phyloP scores from a whole-genome alignment of 2,797 vertebrate species.

The Phaenicophaeus curvirostris region DNA sequence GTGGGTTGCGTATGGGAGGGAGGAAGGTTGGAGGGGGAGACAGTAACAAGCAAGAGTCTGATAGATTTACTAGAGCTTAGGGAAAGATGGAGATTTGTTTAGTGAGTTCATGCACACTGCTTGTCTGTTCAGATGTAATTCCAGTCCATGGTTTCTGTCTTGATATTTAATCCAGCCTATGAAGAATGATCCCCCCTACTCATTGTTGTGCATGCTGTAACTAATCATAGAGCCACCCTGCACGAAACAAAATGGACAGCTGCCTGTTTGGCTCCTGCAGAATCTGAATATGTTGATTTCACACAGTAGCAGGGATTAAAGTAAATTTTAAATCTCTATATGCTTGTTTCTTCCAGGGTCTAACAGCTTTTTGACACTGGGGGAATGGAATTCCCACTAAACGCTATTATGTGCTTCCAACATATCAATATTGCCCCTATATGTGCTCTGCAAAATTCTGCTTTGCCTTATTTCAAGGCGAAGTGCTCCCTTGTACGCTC shows the following conservation, averaged over 20 bases:
- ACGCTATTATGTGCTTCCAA: not conserved
- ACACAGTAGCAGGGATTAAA: not conserved
- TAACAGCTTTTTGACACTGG: not conserved
- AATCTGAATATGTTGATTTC: not conserved
- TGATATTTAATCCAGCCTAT: constrained; percentile 43
- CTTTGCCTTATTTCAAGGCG: not conserved
- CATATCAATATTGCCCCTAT: not conserved
- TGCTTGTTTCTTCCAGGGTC: not conserved
- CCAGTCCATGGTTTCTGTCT: constrained; percentile 42
- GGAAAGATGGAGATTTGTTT: constrained; percentile 51
- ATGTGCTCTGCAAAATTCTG: not conserved
- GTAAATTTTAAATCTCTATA: not conserved
- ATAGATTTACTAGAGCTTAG: constrained; percentile 68
- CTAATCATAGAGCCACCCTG: constrained; percentile 22
- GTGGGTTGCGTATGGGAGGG: not conserved
- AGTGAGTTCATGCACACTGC: not conserved
- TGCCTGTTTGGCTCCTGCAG: constrained; percentile 28
- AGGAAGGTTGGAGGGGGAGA: not conserved
- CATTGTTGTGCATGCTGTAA: not conserved
- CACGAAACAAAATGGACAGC: constrained; percentile 39
- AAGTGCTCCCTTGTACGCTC: not conserved
- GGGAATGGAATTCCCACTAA: not conserved
- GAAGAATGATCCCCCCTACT: constrained; percentile 15
- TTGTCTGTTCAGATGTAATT: constrained; percentile 54
- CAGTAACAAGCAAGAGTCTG: constrained; percentile 40